A percentile compares a stretch with the other conserved stretches of the same genome.
Conservation (phyloP, 2,888 invertebrate genomes). For the Pammene fasciana region DNA sequence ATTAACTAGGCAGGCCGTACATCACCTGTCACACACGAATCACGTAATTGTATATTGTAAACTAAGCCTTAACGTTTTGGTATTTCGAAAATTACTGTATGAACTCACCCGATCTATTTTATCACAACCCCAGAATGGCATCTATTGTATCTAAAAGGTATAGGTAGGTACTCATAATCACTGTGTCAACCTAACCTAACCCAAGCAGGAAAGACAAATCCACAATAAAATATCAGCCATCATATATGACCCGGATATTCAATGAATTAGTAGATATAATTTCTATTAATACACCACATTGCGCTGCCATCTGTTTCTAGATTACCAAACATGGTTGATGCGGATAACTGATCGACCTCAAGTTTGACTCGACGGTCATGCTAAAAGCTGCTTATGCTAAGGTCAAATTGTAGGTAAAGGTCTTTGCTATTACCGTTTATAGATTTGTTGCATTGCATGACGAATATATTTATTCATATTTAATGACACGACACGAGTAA, state of each 20-base stretch:
- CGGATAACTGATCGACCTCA: conserved; percentile 57
- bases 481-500: not conserved
- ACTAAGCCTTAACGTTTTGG: not conserved
- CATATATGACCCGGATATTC: not conserved
- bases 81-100: not conserved
- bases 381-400: conserved; percentile 51
- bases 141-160: too few species aligned
- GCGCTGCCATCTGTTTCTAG: conserved; percentile 19
- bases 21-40: conserved; percentile 18
- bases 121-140: not conserved
- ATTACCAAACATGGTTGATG: conserved; percentile 49
- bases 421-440: conserved; percentile 48
- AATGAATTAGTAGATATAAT: not conserved
- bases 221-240: not conserved
- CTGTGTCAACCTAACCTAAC: too few species aligned
- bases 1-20: not conserved
- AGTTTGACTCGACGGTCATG: conserved; percentile 53
- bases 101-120: not conserved
- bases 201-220: too few species aligned
- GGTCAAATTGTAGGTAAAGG: conserved; percentile 55
- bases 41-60: not conserved
- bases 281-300: conserved; percentile 12
- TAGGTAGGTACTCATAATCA: too few species aligned
- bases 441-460: conserved; percentile 17
- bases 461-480: not conserved